Evolutionary conservation across 2,113 vertebrate species (phyloP).

Genomic region (Tiliqua scincoides): DNA sequence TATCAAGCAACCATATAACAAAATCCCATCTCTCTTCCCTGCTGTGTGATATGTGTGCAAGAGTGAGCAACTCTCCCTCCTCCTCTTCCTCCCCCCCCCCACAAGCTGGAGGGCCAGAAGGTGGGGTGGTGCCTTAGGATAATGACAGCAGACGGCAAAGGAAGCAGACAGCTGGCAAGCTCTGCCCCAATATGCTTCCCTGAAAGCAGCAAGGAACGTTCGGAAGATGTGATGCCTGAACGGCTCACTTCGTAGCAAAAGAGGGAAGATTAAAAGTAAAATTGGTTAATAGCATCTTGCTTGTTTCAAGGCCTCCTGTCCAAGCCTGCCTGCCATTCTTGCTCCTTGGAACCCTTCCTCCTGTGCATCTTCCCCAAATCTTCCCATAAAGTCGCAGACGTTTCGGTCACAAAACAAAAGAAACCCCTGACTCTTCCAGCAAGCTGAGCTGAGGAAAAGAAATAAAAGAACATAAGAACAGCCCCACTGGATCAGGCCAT

Average conservation of each 20-base stretch:
- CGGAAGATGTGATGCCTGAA: slow-evolving; percentile 90
- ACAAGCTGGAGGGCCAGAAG: slow-evolving; percentile 95
- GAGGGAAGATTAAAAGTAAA: slow-evolving; percentile 93
- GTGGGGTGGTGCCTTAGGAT: slow-evolving; percentile 96
- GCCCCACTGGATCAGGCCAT: too few species aligned
- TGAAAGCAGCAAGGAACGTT: slow-evolving; percentile 98
- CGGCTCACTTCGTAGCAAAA: slow-evolving; percentile 90
- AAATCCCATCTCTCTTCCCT: neutral
- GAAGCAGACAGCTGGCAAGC: slow-evolving; percentile 98
- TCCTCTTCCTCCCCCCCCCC: slow-evolving; percentile 60
- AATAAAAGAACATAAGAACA: too few species aligned
- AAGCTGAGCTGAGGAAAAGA: neutral
- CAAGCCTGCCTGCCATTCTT: slow-evolving; percentile 25
- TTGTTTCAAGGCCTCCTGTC: slow-evolving; percentile 74
- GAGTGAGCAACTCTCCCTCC: slow-evolving; percentile 25
- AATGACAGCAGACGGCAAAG: slow-evolving; percentile 98
- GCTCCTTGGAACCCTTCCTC: rapidly evolving
- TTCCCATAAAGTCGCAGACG: slow-evolving; percentile 3
- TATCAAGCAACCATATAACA: neutral
- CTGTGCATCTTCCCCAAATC: neutral
- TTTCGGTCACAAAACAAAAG: neutral
- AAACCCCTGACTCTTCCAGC: rapidly evolving
- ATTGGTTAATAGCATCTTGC: slow-evolving; percentile 87
- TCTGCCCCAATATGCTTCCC: slow-evolving; percentile 99
- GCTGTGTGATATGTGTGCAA: slow-evolving; percentile 22